A percentile compares a stretch with the other conserved stretches of the same genome.
Evolutionary conservation across 1,140 invertebrate genomes (phyloP).

Genomic region (Apis dorsata): DNA sequence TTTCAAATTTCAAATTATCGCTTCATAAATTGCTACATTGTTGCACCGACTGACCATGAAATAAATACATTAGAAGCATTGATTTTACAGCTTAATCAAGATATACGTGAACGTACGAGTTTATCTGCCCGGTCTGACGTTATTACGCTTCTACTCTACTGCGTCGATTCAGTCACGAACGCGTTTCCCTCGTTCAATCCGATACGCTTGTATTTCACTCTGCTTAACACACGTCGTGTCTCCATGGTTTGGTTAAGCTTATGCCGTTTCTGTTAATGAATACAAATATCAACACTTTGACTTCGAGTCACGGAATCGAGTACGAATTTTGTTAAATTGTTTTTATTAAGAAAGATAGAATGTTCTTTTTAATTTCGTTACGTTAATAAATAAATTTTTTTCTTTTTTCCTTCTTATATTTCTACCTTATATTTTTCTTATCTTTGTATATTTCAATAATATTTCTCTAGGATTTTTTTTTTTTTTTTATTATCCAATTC

Average conservation of each 20-base stretch:
- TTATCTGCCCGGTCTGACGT: background rate
- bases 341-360: background rate
- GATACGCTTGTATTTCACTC: background rate
- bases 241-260: background rate
- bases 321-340: no score
- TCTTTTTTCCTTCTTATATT: no score
- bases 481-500: no score
- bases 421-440: no score
- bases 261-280: background rate
- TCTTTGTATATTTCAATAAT: no score
- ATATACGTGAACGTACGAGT: background rate
- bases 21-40: background rate
- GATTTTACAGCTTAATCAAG: background rate
- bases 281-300: background rate
- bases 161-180: background rate
- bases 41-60: background rate
- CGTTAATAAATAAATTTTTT: no score
- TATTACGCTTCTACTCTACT: background rate
- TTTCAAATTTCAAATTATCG: background rate
- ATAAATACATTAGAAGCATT: background rate
- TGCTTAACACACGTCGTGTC: background rate
- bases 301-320: background rate
- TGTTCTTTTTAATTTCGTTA: background rate
- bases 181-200: background rate
- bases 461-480: no score